These are phyloP conservation scores for Vanacampus margaritifer DNA, from an alignment of 2,113 vertebrate genomes.

Conservation along the genomic window DNA sequence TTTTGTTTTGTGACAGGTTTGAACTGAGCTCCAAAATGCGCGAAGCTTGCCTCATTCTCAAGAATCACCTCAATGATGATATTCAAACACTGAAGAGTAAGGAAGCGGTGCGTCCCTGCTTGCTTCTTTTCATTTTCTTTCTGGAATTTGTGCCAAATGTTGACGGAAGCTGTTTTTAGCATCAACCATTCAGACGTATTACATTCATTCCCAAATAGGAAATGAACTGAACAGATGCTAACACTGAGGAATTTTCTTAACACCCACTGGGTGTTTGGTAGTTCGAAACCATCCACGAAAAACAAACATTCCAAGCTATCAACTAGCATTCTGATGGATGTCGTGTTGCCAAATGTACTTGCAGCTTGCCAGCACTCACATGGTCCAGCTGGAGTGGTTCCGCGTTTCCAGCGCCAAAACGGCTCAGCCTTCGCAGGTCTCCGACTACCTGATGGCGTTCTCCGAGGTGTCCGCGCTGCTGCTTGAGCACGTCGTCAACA, in stretches of 20 bases:
- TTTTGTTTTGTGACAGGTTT: constrained; percentile 71
- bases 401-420: constrained; percentile 87
- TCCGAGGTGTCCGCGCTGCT: constrained; percentile 75
- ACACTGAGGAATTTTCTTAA: constrained; percentile 2
- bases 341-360: background rate
- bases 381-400: constrained; percentile 91
- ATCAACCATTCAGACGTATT: background rate
- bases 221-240: constrained; percentile 7
- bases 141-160: background rate
- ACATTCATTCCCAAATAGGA: background rate
- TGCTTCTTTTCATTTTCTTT: constrained; percentile 18
- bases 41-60: constrained; percentile 85
- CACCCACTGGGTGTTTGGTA: background rate
- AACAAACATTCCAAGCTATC: background rate
- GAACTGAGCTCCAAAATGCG: constrained; percentile 88
- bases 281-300: background rate
- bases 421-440: constrained; percentile 72
- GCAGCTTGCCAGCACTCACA: constrained; percentile 79
- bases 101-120: constrained; percentile 79
- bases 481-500: constrained; percentile 84
- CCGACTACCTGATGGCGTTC: constrained; percentile 81
- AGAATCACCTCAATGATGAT: constrained; percentile 81
- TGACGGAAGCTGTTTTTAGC: background rate
- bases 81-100: constrained; percentile 73
- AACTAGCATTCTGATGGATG: background rate